phyloP scores from a whole-genome alignment of 2,797 vertebrate species.

The Schizopygopsis pylzovi region DNA sequence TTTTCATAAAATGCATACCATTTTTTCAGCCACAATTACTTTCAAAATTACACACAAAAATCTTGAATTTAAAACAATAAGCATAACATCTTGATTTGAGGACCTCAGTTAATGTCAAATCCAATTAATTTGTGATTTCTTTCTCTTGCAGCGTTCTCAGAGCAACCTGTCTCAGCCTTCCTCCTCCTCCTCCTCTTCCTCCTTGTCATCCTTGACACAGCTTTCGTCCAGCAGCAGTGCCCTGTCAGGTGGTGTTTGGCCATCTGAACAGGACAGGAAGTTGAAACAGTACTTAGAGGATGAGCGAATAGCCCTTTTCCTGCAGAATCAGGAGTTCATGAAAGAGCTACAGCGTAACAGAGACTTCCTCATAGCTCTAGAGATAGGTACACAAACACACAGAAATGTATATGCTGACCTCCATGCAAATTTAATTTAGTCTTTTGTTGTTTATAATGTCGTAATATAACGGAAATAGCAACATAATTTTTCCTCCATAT shows the following conservation, averaged over 20 bases:
- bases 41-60: not conserved
- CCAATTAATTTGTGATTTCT: not conserved
- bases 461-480: not conserved
- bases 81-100: not conserved
- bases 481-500: not conserved
- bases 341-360: conserved; percentile 94
- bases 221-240: conserved; percentile 66
- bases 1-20: not conserved
- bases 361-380: conserved; percentile 93
- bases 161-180: conserved; percentile 74
- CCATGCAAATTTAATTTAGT: not conserved
- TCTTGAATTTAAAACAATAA: not conserved
- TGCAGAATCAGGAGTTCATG: conserved; percentile 99
- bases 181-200: conserved; percentile 74
- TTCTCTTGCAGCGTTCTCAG: conserved; percentile 73
- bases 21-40: not conserved
- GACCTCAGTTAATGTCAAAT: not conserved
- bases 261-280: conserved; percentile 86
- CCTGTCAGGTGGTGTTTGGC: conserved; percentile 62
- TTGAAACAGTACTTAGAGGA: conserved; percentile 97
- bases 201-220: conserved; percentile 71
- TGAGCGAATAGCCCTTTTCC: conserved; percentile 92
- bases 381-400: conserved; percentile 89
- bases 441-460: not conserved
- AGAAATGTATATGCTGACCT: not conserved